Conservation (phyloP, 2,888 invertebrate genomes). For the Agelastica alni region DNA sequence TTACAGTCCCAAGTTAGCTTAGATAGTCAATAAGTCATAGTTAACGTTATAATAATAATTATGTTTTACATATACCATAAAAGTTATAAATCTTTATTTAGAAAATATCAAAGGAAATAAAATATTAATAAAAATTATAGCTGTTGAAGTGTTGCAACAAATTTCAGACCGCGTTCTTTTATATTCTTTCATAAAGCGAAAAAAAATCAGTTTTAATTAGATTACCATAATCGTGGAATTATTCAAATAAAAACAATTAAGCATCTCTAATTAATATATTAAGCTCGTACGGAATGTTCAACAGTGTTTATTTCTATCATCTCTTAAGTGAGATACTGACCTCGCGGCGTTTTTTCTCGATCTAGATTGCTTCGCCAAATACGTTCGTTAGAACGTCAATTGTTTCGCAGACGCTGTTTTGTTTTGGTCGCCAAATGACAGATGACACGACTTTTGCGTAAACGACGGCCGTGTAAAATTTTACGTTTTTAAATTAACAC, state of each 20-base stretch:
- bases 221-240: slow-evolving; percentile 31
- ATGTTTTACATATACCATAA: too few species aligned
- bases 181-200: slow-evolving; percentile 23
- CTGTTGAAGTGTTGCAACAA: too few species aligned
- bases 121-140: too few species aligned
- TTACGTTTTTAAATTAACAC: slow-evolving; percentile 1
- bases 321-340: slow-evolving; percentile 34
- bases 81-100: too few species aligned
- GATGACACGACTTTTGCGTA: slow-evolving; percentile 28
- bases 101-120: too few species aligned
- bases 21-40: too few species aligned
- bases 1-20: too few species aligned
- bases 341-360: slow-evolving; percentile 33
- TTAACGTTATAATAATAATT: too few species aligned
- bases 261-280: slow-evolving; percentile 39
- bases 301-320: slow-evolving; percentile 34
- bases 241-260: slow-evolving; percentile 30
- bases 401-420: slow-evolving; percentile 1
- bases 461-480: slow-evolving; percentile 21
- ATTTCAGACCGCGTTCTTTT: too few species aligned
- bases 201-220: slow-evolving; percentile 28
- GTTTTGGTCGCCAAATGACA: not conserved
- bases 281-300: slow-evolving; percentile 32
- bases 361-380: slow-evolving; percentile 23
- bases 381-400: slow-evolving; percentile 19